Conservation (phyloP, 2,888 invertebrate genomes). For the Macaria liturata region DNA sequence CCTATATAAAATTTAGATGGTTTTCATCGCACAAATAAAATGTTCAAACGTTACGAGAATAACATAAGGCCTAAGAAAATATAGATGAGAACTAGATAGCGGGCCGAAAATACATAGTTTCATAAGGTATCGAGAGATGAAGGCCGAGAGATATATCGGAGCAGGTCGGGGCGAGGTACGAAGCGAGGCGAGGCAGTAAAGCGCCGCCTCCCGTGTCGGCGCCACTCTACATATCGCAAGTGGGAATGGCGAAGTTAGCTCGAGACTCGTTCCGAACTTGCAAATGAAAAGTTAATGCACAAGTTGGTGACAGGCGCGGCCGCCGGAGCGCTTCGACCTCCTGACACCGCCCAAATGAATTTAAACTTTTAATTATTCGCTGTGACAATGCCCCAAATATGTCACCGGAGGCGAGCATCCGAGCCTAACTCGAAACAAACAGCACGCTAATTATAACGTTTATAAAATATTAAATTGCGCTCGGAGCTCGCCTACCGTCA, state of each 20-base stretch:
- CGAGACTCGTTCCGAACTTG: conserved; percentile 64
- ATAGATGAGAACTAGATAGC: too few relatives aligned
- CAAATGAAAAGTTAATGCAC: conserved; percentile 78
- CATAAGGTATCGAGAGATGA: too few relatives aligned
- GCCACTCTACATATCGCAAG: conserved; percentile 51
- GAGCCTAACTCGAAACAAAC: conserved; percentile 31
- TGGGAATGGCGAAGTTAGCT: conserved; percentile 60
- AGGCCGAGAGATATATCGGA: too few relatives aligned
- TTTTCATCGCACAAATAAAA: too few relatives aligned
- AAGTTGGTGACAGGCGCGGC: conserved; percentile 69
- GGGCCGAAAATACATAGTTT: too few relatives aligned
- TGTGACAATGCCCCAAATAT: conserved; percentile 52
- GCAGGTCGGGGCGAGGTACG: neutral
- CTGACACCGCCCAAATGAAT: conserved; percentile 60
- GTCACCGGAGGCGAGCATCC: conserved; percentile 39
- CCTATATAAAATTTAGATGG: too few relatives aligned
- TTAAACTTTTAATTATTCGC: conserved; percentile 70
- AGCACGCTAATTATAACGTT: conserved; percentile 33
- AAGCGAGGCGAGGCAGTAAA: conserved; percentile 15
- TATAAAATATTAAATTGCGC: conserved; percentile 24
- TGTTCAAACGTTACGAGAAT: too few relatives aligned
- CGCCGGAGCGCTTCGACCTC: conserved; percentile 55
- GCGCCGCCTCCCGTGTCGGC: conserved; percentile 23
- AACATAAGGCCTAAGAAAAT: too few relatives aligned
- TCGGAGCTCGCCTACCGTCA: conserved; percentile 15